Base-by-base conservation (phyloP, 2,888 invertebrate genomes). In the Heliconius charithonia region DNA sequence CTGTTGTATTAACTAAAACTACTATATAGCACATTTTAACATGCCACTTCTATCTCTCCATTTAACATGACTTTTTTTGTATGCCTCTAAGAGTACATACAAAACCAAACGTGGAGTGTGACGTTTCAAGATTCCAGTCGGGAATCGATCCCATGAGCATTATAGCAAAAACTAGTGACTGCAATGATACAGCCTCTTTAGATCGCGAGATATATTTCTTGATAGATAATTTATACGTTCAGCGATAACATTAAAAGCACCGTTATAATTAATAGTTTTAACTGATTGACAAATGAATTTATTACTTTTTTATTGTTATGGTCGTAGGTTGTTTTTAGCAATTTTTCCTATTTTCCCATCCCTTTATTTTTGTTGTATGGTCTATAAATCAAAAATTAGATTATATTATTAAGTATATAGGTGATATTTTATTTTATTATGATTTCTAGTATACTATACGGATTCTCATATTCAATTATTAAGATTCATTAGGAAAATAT, bases 41-140 rank as follows among this genome's bases (percentile, higher is more conserved):
- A 73, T 63, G 41, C 63, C 74, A 74, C 45, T 74, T 74, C 63
- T 74, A 74, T 41, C 2, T 41, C 27, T 25, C 16, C 4, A 41
- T 41, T 22, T 63, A 62, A 37, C 37, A 45, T 62, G 2, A 27
- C 3, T 63, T 74, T 73, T 37, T 74, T 74, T 74, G 41, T 27
- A 10, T 19, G 19, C n/a, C 19, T 41, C 59, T 12, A 63, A 63
- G 71, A 56, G 73, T 75, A 29, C 66, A 22, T 71, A 27, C 70
- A 80, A 75, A 77, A 82, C 83, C 84, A 83, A 83, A 82, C 79
- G 78, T 77, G 80, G 83, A 77, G 80, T 77, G 72, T 85, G 84
- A 85, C 84, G 83, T 76, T 80, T 79, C 71, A 74, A 75, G 81
- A 81, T 82, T 83, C 83, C 82, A 69, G 66, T 62, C 75, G 70